Conservation (phyloP, 2,797 vertebrate genomes). For the Chrysolophus pictus region DNA sequence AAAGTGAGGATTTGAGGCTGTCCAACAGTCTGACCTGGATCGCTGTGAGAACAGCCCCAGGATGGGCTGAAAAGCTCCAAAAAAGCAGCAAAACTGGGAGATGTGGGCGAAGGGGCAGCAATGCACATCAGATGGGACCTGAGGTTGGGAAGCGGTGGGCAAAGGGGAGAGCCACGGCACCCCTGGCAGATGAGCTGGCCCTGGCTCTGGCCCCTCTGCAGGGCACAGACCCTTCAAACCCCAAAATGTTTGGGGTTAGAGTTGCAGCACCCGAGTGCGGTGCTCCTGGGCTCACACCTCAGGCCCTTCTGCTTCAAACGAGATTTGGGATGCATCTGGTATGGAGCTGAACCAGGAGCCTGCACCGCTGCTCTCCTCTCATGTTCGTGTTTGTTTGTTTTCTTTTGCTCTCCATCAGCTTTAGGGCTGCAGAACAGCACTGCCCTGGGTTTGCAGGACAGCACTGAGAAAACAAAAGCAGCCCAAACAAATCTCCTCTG, state of each 20-base stretch:
- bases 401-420: constrained; percentile 32
- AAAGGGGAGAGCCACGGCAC: too few species aligned
- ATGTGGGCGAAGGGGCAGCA: background rate
- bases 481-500: background rate
- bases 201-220: background rate
- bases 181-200: background rate
- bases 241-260: background rate
- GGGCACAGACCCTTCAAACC: background rate
- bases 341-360: background rate
- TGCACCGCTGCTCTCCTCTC: background rate
- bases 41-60: background rate
- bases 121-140: background rate
- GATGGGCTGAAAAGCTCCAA: background rate
- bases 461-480: background rate
- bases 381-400: background rate
- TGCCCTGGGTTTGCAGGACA: background rate
- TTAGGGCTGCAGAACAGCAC: constrained; percentile 39
- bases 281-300: background rate
- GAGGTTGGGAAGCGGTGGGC: background rate
- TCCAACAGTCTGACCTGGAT: background rate
- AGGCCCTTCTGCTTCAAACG: background rate
- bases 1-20: background rate
- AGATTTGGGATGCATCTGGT: background rate
- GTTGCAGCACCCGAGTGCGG: background rate
- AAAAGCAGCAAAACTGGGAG: background rate